These are phyloP conservation scores for Lagria hirta DNA, from an alignment of 2,888 invertebrate genomes.

Conservation along the genomic window DNA sequence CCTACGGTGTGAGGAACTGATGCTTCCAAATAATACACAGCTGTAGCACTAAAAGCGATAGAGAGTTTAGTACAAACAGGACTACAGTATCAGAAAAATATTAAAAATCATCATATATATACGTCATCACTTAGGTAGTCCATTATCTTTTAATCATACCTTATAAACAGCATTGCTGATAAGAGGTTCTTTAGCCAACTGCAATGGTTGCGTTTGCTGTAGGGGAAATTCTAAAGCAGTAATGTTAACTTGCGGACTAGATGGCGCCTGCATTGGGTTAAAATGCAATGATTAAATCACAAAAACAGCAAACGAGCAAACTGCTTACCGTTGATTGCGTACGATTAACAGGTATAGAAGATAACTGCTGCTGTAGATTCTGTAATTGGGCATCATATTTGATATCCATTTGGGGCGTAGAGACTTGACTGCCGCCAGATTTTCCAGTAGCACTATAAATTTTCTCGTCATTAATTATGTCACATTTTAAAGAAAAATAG, in stretches of 20 bases:
- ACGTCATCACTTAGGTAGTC: too few species aligned
- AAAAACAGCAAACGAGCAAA: too few species aligned
- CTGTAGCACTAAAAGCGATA: too few species aligned
- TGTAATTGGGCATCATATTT: conserved; percentile 70
- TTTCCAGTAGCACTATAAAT: conserved; percentile 45
- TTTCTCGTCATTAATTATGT: too few species aligned
- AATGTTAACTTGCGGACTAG: conserved; percentile 61
- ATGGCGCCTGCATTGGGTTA: conserved; percentile 55
- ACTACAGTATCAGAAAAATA: too few species aligned
- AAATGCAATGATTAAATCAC: not conserved
- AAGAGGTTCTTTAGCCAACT: conserved; percentile 17
- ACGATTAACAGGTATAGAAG: conserved; percentile 56
- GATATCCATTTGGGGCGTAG: conserved; percentile 67
- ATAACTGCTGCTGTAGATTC: conserved; percentile 69
- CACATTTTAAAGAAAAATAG: conserved; percentile 13
- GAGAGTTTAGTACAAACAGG: too few species aligned
- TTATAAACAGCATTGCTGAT: conserved; percentile 11
- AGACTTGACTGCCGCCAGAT: conserved; percentile 60
- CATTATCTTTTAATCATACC: too few species aligned
- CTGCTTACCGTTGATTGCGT: conserved; percentile 53
- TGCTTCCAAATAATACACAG: too few species aligned
- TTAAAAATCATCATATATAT: too few species aligned
- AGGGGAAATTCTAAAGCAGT: conserved; percentile 50
- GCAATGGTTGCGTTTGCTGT: conserved; percentile 7
- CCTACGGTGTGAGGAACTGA: too few species aligned